Evolutionary conservation across 37 sponge, comb jelly and placozoan genomes (phyloP).

Genomic region (Petrosia ficiformis): DNA sequence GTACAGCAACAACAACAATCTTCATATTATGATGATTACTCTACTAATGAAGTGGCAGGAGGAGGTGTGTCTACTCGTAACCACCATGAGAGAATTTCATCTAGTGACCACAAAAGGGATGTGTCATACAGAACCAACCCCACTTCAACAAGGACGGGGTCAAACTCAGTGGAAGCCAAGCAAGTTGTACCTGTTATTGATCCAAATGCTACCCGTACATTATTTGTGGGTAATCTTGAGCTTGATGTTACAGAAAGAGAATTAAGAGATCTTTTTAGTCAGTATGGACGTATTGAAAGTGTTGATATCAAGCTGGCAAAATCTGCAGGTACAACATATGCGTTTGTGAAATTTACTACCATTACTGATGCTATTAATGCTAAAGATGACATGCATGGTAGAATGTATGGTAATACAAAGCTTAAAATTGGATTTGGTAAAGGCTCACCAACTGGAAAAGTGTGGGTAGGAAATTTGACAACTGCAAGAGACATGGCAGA

Average conservation of each 20-base stretch:
- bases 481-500: slow-evolving; percentile 55
- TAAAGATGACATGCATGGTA: slow-evolving; percentile 88
- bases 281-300: slow-evolving; percentile 81
- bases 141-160: neutral
- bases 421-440: slow-evolving; percentile 89
- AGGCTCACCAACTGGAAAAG: slow-evolving; percentile 70
- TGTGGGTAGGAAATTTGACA: slow-evolving; percentile 77
- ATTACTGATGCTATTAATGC: slow-evolving; percentile 88
- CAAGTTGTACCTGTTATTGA: slow-evolving; percentile 39
- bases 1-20: neutral
- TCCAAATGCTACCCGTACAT: slow-evolving; percentile 85
- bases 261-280: slow-evolving; percentile 78
- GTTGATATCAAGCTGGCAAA: slow-evolving; percentile 84
- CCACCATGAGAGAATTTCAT: neutral
- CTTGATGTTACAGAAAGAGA: slow-evolving; percentile 76
- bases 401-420: slow-evolving; percentile 63
- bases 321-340: slow-evolving; percentile 62
- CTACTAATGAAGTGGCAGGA: neutral
- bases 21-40: neutral
- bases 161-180: neutral
- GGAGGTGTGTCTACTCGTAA: neutral
- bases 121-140: neutral
- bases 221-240: slow-evolving; percentile 94
- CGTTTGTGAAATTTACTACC: slow-evolving; percentile 88
- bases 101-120: slow-evolving; percentile 12